Percentiles rank a stretch among this genome's conserved stretches.
phyloP scores from a whole-genome alignment of 2,888 invertebrate genomes.

The Mellilla xanthometata region DNA sequence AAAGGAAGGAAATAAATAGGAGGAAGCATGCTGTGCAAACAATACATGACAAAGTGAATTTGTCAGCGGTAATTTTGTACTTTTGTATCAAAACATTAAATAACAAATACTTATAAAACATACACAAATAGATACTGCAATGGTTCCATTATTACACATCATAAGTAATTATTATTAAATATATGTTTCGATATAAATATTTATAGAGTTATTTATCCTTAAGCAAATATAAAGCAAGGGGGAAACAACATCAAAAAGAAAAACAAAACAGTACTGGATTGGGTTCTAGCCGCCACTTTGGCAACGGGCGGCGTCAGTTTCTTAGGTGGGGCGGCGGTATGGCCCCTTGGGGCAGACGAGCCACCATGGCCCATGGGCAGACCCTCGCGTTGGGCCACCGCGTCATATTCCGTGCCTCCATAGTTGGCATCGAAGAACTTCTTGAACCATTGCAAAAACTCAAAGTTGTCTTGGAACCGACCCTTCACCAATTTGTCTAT shows the following conservation, averaged over 20 bases:
- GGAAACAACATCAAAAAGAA: conserved; percentile 44
- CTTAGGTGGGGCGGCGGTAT: conserved; percentile 57
- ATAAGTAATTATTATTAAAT: neutral
- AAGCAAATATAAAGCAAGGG: conserved; percentile 25
- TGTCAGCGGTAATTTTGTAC: neutral
- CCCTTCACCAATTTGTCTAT: conserved; percentile 98
- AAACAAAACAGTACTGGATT: conserved; percentile 80
- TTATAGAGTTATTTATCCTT: conserved; percentile 7
- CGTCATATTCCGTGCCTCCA: conserved; percentile 96
- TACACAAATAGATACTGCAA: conserved; percentile 37
- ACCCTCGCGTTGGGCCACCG: conserved; percentile 92
- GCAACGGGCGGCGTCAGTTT: conserved; percentile 76
- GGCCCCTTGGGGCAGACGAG: conserved; percentile 73
- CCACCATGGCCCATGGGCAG: conserved; percentile 92
- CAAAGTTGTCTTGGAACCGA: conserved; percentile 99
- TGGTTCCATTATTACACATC: conserved; percentile 42
- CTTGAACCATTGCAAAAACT: conserved; percentile 99
- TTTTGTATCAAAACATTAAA: neutral
- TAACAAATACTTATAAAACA: conserved; percentile 1
- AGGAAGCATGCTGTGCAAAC: conserved; percentile 20
- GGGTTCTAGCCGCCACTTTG: conserved; percentile 85
- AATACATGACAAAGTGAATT: neutral
- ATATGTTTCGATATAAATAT: too few relatives aligned
- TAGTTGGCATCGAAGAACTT: conserved; percentile 99
- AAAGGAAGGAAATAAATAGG: conserved; percentile 7